Evolutionary conservation across 23 tunicate genomes (phyloP), one percentile per base, ranked within the genome.

Genomic region (Oikopleura dioica): DNA sequence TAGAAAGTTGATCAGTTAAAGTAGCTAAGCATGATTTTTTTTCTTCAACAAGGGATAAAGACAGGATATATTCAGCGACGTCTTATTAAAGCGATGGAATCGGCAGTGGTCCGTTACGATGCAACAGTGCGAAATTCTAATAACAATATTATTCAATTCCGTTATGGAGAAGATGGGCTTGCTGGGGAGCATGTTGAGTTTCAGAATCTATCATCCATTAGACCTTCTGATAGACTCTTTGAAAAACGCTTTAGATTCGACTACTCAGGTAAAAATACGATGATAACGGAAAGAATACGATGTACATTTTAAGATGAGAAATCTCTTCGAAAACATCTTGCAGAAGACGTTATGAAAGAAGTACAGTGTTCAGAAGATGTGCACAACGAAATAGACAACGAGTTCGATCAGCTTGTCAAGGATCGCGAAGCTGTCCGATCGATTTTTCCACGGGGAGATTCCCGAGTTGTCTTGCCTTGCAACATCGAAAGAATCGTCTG

Each of bases 151-250:
- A 91, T 91, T 30, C 97, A 91, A 77, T 76, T 91, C 1, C 80
- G 92, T 33, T 91, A 91, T 63, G 97, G 97, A 36, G 97, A 91
- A 82, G 97, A 91, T 69, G 97, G 97, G 9, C 80, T 91, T 35
- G 97, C 97, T 44, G 97, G 97, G 0, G 97, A 91, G 59, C 82
- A 88, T 68, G 97, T 91, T n/a, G 97, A 91, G 68, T 91, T 91
- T 76, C 97, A 91, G 78, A 82, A 78, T 59, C 81, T 91, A 75
- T 92, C 97, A 23, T 84, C 97, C 0, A 72, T 91, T 5, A 91
- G 85, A 82, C 92, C 97, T 24, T 84, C 92, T 51, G 84, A 91
- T 76, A 85, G 80, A 36, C 50, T 76, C 24, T 91, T 91, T 59
- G 87, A 91, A 69, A 85, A 85, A 16, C 85, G 85, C 81, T 91